These are phyloP conservation scores for Tretioscincus oriximinensis DNA, from an alignment of 2,113 vertebrate genomes.

Conservation along the genomic window DNA sequence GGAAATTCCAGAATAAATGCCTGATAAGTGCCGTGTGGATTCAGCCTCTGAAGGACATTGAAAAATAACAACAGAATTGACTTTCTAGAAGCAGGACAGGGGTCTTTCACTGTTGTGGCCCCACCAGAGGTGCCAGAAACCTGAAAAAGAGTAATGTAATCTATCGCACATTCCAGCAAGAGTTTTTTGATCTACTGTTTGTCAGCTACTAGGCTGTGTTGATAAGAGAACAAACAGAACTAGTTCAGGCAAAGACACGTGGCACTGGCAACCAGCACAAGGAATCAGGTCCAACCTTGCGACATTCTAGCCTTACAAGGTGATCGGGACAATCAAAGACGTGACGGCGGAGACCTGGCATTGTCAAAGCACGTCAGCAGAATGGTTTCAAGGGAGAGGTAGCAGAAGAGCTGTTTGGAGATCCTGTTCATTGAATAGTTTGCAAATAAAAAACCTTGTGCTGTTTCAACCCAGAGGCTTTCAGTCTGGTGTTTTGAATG, in stretches of 20 bases:
- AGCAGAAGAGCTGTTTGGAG: not conserved
- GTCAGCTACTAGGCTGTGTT: conserved; percentile 52
- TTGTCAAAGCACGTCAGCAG: conserved; percentile 23
- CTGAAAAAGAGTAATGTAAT: not conserved
- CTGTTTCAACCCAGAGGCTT: not conserved
- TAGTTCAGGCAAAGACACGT: conserved; percentile 16
- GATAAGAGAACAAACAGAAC: conserved; percentile 69
- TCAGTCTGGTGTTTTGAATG: not conserved
- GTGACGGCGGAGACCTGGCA: conserved; percentile 6
- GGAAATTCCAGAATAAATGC: too few relatives aligned
- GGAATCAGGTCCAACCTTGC: not conserved
- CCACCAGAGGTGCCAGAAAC: too few relatives aligned
- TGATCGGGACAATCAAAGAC: not conserved
- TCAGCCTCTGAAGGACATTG: not conserved
- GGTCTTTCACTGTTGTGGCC: not conserved
- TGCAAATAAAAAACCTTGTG: not conserved
- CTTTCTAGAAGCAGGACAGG: not conserved
- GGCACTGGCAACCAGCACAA: not conserved
- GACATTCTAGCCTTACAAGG: conserved; percentile 8
- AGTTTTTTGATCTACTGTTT: conserved; percentile 53
- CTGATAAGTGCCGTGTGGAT: too few relatives aligned
- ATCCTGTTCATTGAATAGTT: not conserved
- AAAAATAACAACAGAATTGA: not conserved
- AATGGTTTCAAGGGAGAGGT: not conserved
- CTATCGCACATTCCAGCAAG: conserved; percentile 27